Conservation (phyloP, 2,113 vertebrate genomes). For the Azemiops feae region DNA sequence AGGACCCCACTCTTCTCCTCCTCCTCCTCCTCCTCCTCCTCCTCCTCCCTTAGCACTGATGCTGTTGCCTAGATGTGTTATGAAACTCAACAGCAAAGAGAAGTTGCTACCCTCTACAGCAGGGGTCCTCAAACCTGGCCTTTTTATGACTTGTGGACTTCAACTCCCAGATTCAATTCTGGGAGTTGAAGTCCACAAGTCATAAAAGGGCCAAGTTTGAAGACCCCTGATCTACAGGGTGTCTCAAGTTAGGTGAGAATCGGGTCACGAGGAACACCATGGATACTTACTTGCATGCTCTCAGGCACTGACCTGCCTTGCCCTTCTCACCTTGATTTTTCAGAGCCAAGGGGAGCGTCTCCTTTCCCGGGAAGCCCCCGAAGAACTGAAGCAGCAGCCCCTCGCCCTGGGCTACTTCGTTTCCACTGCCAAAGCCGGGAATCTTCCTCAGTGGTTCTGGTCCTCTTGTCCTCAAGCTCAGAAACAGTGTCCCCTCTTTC, state of each 20-base stretch:
- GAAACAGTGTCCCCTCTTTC: slow-evolving; percentile 95
- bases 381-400: slow-evolving; percentile 97
- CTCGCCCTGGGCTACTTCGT: slow-evolving; percentile 96
- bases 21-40: neutral
- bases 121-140: too few species aligned
- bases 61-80: neutral
- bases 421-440: slow-evolving; percentile 93
- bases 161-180: too few species aligned
- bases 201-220: too few species aligned
- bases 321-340: slow-evolving; percentile 13
- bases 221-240: too few species aligned
- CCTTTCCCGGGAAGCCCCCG: slow-evolving; percentile 89
- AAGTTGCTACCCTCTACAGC: too few species aligned
- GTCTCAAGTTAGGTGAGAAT: neutral
- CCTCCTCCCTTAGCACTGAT: neutral
- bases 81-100: neutral
- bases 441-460: slow-evolving; percentile 98
- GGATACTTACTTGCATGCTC: too few species aligned
- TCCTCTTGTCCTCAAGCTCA: slow-evolving; percentile 95
- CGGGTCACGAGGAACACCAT: too few species aligned
- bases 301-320: neutral
- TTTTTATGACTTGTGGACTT: too few species aligned
- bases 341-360: slow-evolving; percentile 93
- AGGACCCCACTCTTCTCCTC: neutral
- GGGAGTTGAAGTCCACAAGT: too few species aligned